Percentiles rank a stretch among this genome's conserved stretches.
phyloP scores from a whole-genome alignment of 2,797 vertebrate species.

The Synaphobranchus kaupii region DNA sequence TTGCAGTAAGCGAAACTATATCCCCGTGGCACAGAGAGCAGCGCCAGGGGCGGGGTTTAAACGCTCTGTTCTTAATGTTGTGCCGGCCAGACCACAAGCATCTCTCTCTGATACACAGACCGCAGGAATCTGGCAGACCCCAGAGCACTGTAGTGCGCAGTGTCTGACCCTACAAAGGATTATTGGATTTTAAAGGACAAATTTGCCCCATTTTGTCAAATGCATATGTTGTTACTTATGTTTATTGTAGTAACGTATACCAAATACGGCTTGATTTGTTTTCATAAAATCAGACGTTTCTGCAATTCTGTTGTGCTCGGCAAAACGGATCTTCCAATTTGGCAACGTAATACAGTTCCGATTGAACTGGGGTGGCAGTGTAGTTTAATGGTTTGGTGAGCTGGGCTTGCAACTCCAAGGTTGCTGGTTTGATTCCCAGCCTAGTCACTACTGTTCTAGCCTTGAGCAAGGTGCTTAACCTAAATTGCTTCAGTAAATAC shows the following conservation, averaged over 20 bases:
- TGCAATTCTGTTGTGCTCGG: background rate
- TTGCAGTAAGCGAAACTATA: background rate
- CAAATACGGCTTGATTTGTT: background rate
- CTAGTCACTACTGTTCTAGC: background rate
- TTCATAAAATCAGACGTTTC: background rate
- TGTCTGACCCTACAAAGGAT: background rate
- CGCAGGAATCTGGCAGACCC: slow-evolving; percentile 17
- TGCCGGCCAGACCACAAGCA: background rate
- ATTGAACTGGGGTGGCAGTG: background rate
- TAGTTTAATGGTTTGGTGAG: background rate
- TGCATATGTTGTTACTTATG: background rate
- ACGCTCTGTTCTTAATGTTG: background rate
- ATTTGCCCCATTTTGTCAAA: slow-evolving; percentile 12
- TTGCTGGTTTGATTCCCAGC: background rate
- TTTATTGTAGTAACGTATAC: background rate
- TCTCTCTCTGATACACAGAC: background rate
- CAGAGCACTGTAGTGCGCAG: background rate
- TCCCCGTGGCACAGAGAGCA: background rate
- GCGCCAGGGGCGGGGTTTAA: background rate
- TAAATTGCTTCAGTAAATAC: background rate
- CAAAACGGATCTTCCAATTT: background rate
- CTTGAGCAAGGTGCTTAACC: background rate
- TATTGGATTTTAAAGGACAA: slow-evolving; percentile 18
- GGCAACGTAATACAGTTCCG: background rate
- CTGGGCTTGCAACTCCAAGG: background rate